Evolutionary conservation across 35 echinoderm and acorn worm genomes (phyloP).

Genomic region (Patiria miniata): DNA sequence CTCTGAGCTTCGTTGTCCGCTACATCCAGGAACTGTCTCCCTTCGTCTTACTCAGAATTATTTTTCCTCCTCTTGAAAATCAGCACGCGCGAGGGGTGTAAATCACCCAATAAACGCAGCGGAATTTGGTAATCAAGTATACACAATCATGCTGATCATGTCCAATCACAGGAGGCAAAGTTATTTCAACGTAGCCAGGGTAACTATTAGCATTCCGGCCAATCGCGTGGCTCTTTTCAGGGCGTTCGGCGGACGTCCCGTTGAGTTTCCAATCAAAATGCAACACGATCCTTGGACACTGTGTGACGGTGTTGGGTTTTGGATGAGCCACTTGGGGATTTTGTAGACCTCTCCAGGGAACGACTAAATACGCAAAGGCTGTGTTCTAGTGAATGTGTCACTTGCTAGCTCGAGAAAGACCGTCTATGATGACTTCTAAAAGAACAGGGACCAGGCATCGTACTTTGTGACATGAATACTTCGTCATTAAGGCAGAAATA

Average conservation of each 20-base stretch:
- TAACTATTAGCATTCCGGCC: neutral
- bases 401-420: no score
- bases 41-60: no score
- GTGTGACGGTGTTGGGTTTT: neutral
- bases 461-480: no score
- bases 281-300: neutral
- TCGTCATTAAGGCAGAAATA: no score
- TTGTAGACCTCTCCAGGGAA: neutral
- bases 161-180: neutral
- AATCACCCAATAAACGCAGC: conserved; percentile 14
- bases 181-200: neutral
- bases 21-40: no score
- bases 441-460: no score
- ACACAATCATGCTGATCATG: conserved; percentile 1
- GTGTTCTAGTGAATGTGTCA: no score
- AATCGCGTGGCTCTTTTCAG: neutral
- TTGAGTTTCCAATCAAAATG: conserved; percentile 26
- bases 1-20: neutral
- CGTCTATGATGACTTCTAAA: no score
- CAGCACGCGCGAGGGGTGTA: conserved; percentile 9
- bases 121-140: conserved; percentile 10
- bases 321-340: neutral
- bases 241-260: neutral
- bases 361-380: no score
- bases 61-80: neutral